phyloP scores from a whole-genome alignment of 2,797 vertebrate species.

The Enoplosus armatus region DNA sequence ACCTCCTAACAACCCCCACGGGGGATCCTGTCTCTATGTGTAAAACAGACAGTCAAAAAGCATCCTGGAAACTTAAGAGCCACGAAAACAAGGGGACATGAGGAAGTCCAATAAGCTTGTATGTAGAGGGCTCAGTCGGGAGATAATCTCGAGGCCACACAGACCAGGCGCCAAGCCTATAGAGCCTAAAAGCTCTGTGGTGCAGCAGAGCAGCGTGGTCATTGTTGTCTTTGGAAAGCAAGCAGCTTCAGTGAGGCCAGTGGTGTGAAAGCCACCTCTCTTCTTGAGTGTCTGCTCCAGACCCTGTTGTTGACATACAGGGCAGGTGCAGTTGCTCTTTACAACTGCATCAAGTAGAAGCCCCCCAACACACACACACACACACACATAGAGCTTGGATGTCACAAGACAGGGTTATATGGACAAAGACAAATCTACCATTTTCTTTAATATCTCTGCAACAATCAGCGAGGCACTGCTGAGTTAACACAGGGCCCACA shows the following conservation, averaged over 20 bases:
- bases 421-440: slow-evolving; percentile 82
- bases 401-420: slow-evolving; percentile 75
- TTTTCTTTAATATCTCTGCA: slow-evolving; percentile 86
- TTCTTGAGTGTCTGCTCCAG: slow-evolving; percentile 79
- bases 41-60: slow-evolving; percentile 88
- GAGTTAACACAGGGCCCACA: slow-evolving; percentile 85
- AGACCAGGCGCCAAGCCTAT: slow-evolving; percentile 73
- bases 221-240: slow-evolving; percentile 81
- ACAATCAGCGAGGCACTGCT: slow-evolving; percentile 82
- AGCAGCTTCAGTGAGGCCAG: slow-evolving; percentile 70
- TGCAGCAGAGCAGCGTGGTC: slow-evolving; percentile 61
- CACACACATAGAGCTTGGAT: slow-evolving; percentile 56
- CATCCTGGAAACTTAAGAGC: slow-evolving; percentile 85
- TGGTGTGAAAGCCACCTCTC: slow-evolving; percentile 82
- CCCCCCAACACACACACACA: slow-evolving; percentile 34
- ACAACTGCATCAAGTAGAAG: slow-evolving; percentile 55
- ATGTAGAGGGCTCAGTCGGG: slow-evolving; percentile 73
- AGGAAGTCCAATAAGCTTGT: slow-evolving; percentile 81
- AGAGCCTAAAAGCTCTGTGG: slow-evolving; percentile 65
- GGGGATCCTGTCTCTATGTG: slow-evolving; percentile 87
- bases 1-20: slow-evolving; percentile 81
- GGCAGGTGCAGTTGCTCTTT: slow-evolving; percentile 83
- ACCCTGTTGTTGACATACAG: slow-evolving; percentile 79
- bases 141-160: slow-evolving; percentile 84
- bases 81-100: slow-evolving; percentile 77